Conservation (phyloP, 2,113 vertebrate genomes). For the Neotragus moschatus region DNA sequence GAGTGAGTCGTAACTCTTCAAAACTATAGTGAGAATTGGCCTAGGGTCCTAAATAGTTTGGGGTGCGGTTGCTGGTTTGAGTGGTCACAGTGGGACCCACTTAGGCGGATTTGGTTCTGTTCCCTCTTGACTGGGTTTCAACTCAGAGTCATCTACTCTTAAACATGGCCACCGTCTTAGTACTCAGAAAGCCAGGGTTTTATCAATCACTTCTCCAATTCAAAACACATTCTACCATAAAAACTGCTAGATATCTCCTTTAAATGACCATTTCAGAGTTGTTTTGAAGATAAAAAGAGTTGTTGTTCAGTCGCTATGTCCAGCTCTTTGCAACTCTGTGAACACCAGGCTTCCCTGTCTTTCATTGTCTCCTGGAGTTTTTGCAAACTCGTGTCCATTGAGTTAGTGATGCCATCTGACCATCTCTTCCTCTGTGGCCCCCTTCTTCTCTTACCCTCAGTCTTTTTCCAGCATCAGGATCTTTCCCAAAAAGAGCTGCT, state of each 20-base stretch:
- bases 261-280: neutral
- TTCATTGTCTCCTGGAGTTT: neutral
- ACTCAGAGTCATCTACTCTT: neutral
- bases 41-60: neutral
- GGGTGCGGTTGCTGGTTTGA: neutral
- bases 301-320: neutral
- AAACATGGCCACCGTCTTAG: neutral
- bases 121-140: neutral
- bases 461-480: neutral
- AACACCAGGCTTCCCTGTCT: neutral
- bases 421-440: neutral
- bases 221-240: neutral
- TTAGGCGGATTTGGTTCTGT: neutral
- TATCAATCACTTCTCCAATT: neutral
- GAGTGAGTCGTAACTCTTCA: slow-evolving; percentile 1
- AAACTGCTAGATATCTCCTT: neutral
- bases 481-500: neutral
- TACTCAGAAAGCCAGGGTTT: neutral
- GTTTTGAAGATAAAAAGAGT: neutral
- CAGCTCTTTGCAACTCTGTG: neutral
- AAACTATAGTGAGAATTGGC: neutral
- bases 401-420: neutral
- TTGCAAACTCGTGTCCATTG: neutral
- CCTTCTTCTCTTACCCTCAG: neutral
- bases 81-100: neutral